Conservation (phyloP, 2,888 invertebrate species). For the Luffia ferchaultella region DNA sequence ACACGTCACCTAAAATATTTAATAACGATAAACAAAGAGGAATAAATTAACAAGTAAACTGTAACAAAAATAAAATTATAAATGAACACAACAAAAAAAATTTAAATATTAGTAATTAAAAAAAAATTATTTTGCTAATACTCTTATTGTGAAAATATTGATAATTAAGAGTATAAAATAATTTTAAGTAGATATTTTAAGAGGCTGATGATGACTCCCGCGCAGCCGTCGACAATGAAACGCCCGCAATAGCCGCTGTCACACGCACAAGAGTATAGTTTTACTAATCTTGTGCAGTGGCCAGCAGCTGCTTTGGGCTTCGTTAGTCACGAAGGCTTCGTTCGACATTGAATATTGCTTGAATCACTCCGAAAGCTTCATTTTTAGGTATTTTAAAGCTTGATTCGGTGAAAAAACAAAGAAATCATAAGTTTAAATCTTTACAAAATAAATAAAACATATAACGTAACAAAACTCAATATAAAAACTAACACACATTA, state of each 20-base stretch:
- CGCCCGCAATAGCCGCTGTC: slow-evolving; percentile 97
- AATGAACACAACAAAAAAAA: too few species aligned
- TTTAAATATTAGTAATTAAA: background rate
- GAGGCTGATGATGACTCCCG: background rate
- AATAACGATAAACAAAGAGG: too few species aligned
- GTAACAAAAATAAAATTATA: too few species aligned
- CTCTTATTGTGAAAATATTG: background rate
- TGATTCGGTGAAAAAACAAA: too few species aligned
- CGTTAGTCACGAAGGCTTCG: slow-evolving; percentile 31
- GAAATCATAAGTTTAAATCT: background rate
- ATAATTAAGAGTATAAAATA: background rate
- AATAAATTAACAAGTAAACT: too few species aligned
- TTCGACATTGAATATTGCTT: background rate
- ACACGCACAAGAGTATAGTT: slow-evolving; percentile 96
- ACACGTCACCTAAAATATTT: too few species aligned
- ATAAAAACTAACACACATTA: too few species aligned
- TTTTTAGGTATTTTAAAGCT: too few species aligned
- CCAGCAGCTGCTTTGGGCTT: slow-evolving; percentile 96
- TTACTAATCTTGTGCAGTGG: slow-evolving; percentile 96
- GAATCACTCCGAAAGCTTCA: background rate
- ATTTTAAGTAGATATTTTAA: background rate
- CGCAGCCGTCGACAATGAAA: slow-evolving; percentile 54
- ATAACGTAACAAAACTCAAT: background rate
- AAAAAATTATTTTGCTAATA: too few species aligned
- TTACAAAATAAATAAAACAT: background rate